These are phyloP conservation scores for Papilio polyxenes DNA, from an alignment of 1,140 invertebrate genomes.

Conservation along the genomic window DNA sequence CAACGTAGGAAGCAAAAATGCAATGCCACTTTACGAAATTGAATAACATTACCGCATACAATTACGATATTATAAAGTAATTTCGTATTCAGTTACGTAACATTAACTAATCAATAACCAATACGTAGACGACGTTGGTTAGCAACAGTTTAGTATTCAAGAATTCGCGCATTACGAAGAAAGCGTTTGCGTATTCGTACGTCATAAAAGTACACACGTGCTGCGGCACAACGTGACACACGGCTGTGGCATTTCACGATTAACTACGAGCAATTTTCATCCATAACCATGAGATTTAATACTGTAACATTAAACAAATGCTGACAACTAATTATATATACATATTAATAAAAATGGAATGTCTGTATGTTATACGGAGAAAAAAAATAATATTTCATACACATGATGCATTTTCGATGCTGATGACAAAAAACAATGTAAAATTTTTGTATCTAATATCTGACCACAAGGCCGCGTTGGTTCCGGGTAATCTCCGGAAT, in stretches of 20 bases:
- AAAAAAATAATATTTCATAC: too few species aligned
- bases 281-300: too few species aligned
- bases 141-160: conserved; percentile 24
- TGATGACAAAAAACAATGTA: too few species aligned
- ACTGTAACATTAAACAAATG: too few species aligned
- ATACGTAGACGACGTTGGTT: not conserved
- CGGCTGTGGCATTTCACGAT: conserved; percentile 1
- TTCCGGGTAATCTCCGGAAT: too few species aligned
- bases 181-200: conserved; percentile 46
- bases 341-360: too few species aligned
- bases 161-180: conserved; percentile 45
- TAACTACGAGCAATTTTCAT: not conserved
- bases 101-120: conserved; percentile 17
- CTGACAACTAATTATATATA: too few species aligned
- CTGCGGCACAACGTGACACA: conserved; percentile 47
- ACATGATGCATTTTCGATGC: too few species aligned
- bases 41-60: not conserved
- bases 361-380: too few species aligned
- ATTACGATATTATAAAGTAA: not conserved
- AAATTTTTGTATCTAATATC: too few species aligned
- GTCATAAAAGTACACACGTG: conserved; percentile 46
- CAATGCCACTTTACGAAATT: not conserved
- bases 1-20: not conserved
- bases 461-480: too few species aligned
- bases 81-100: conserved; percentile 6